Conservation (phyloP, 2,113 vertebrate species). For the Chlorodrepanis virens region DNA sequence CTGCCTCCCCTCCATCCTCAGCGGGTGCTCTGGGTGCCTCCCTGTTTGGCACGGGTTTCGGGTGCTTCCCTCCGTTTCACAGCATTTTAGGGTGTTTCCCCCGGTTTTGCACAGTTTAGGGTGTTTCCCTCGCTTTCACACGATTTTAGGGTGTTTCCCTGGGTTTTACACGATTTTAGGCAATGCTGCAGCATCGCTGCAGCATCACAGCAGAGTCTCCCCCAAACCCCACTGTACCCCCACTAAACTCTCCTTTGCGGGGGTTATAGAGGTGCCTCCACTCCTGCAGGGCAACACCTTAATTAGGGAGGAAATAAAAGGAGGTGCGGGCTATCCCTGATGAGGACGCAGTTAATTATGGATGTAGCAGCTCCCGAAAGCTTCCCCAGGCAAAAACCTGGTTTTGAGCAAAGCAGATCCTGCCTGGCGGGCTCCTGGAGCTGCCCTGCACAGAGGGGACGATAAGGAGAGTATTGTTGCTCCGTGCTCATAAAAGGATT, state of each 20-base stretch:
- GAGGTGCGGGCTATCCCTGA: fast-evolving
- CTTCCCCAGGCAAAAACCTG: neutral
- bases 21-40: fast-evolving
- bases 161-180: neutral
- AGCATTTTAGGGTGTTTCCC: neutral
- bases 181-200: neutral
- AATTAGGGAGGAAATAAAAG: neutral
- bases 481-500: neutral
- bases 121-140: no score
- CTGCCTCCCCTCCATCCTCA: neutral
- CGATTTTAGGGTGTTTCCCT: no score
- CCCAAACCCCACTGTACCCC: fast-evolving
- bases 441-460: neutral
- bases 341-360: neutral
- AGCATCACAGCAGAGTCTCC: fast-evolving
- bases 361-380: neutral
- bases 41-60: fast-evolving
- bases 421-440: neutral
- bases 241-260: fast-evolving
- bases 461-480: neutral
- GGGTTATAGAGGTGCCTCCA: neutral
- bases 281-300: neutral
- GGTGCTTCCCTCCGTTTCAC: neutral
- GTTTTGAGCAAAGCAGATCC: neutral
- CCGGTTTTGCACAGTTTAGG: neutral